Conservation (phyloP, 1,140 invertebrate genomes). For the Metopolophium dirhodum region DNA sequence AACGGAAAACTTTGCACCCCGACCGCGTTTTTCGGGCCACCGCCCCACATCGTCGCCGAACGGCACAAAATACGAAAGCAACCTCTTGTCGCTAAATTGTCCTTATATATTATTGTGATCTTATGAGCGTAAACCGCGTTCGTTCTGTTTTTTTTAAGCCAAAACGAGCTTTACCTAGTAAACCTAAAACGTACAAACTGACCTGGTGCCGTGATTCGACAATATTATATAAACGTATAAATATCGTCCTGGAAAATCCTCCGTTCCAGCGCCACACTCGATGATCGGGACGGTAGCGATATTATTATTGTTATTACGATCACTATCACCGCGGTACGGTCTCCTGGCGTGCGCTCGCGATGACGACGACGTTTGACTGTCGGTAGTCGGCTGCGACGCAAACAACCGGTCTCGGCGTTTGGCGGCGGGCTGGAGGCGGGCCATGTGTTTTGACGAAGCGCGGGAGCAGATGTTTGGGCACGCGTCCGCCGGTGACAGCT, state of each 20-base stretch:
- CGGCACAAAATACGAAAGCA: background rate
- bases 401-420: constrained; percentile 10
- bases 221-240: background rate
- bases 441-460: background rate
- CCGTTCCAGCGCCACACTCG: background rate
- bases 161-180: background rate
- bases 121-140: background rate
- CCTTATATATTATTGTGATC: background rate
- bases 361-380: constrained; percentile 16
- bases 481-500: constrained; percentile 29
- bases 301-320: background rate
- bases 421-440: background rate
- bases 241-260: background rate
- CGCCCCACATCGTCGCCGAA: background rate
- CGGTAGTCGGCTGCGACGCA: background rate
- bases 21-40: background rate
- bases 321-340: background rate
- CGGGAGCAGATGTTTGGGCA: constrained; percentile 50
- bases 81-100: background rate
- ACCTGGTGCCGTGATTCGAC: background rate
- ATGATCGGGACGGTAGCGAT: background rate
- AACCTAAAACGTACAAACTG: background rate
- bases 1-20: background rate
- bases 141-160: background rate
- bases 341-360: background rate